Base-by-base conservation (phyloP, 2,113 vertebrate species). In the Poeciliopsis turrubarensis region DNA sequence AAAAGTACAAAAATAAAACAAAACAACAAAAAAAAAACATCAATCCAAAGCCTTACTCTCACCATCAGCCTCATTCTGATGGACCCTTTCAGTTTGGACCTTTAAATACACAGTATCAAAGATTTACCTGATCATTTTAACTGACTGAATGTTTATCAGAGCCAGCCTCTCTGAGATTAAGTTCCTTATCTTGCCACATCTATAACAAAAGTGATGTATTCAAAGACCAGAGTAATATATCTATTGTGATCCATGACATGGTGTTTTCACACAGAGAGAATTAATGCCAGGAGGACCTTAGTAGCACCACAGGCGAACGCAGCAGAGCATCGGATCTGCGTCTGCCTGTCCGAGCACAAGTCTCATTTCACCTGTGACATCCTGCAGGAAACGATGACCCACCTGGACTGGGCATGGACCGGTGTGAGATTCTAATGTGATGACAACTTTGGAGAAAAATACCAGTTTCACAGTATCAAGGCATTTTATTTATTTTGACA, bases 11-110 rank as follows among this genome's bases (percentile, higher is more conserved):
- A 70, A 77, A n/a, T n/a, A n/a, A 81, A 78, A 92, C 14, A 60
- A 32, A 6, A 25, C n/a, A 47, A 14, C 63, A 25, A 60, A 32
- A 6, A 25, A 31, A 47, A 25, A 68, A 61, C 95, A 92, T 82
- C 47, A 79, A 92, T 95, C 95, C 86, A 89, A 95, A 89, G 95
- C 96, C 97, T 97, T 97, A 96, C 91, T 90, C 80, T 37, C 65
- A 34, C 86, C 91, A 68, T 92, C 85, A 83, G 85, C 81, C 79
- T 85, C 85, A 29, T 65, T 77, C 89, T 91, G 88, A 89, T 80
- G 87, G 91, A 89, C 69, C 64, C 83, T 89, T 84, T 86, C 85
- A 67, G 81, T 91, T 92, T 92, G 92, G 91, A 94, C 92, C 92
- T 92, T 88, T 84, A 70, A 86, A 73, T 75, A 73, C 85, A 89